phyloP scores from a whole-genome alignment of 2,888 invertebrate genomes.

The Drosophila villosipedis region DNA sequence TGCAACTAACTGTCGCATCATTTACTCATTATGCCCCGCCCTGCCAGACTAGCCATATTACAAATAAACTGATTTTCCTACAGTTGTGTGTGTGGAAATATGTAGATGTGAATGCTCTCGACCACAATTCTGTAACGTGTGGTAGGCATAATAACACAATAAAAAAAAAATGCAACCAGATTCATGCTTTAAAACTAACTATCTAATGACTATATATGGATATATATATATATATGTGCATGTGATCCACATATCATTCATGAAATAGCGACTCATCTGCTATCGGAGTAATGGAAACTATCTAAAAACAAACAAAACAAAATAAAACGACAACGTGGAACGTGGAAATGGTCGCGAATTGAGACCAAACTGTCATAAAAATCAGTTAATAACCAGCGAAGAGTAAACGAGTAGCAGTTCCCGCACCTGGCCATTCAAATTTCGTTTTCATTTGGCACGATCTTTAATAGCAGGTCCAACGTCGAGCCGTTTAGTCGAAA shows the following conservation, averaged over 20 bases:
- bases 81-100: neutral
- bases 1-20: slow-evolving; percentile 39
- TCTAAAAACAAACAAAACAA: slow-evolving; percentile 30
- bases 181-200: slow-evolving; percentile 7
- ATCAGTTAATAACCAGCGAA: slow-evolving; percentile 71
- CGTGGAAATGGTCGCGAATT: slow-evolving; percentile 64
- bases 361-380: slow-evolving; percentile 78
- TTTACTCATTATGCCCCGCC: slow-evolving; percentile 10
- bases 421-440: slow-evolving; percentile 54
- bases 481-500: slow-evolving; percentile 56
- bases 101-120: neutral
- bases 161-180: slow-evolving; percentile 36
- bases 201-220: slow-evolving; percentile 35
- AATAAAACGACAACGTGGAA: slow-evolving; percentile 47
- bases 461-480: slow-evolving; percentile 44
- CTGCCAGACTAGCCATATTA: neutral
- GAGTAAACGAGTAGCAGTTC: slow-evolving; percentile 21
- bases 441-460: slow-evolving; percentile 72
- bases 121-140: slow-evolving; percentile 42
- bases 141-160: neutral
- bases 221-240: no score
- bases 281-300: slow-evolving; percentile 41
- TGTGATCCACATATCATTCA: slow-evolving; percentile 39
- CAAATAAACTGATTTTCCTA: neutral
- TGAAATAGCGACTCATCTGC: slow-evolving; percentile 30